These are phyloP conservation scores for Gymnoscopelus braueri DNA, from an alignment of 2,797 vertebrate species.

Conservation along the genomic window DNA sequence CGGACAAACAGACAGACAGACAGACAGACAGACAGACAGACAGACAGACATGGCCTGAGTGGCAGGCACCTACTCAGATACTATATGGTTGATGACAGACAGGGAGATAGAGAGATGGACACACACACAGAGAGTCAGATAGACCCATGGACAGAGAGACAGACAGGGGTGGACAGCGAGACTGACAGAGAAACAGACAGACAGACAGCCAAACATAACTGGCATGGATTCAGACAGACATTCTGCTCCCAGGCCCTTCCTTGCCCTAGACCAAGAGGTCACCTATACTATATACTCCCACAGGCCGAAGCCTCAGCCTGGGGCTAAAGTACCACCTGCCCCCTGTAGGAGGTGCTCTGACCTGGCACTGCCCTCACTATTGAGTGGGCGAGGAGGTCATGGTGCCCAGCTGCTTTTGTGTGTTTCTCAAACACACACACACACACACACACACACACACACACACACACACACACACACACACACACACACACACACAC, in stretches of 20 bases:
- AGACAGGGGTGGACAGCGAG: too few species aligned
- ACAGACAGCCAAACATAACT: neutral
- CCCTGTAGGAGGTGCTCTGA: slow-evolving; percentile 17
- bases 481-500: neutral
- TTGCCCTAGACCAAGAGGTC: neutral
- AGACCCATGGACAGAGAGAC: too few species aligned
- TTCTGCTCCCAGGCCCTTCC: neutral
- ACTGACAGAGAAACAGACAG: neutral
- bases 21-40: slow-evolving; percentile 17
- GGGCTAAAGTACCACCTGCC: slow-evolving; percentile 16
- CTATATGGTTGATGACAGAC: too few species aligned
- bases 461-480: neutral
- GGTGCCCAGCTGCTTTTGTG: slow-evolving; percentile 19
- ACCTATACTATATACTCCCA: neutral
- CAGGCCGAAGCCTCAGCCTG: slow-evolving; percentile 5
- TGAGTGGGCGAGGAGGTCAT: slow-evolving; percentile 2
- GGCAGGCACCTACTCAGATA: too few species aligned
- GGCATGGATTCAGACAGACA: neutral
- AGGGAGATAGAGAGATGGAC: neutral
- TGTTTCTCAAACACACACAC: neutral
- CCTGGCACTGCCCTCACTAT: slow-evolving; percentile 23
- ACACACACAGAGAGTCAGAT: neutral
- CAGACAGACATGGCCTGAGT: slow-evolving; percentile 1
- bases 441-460: neutral
- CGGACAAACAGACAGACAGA: neutral